phyloP scores from a whole-genome alignment of 2,888 invertebrate species.

The Adelognathus sp. region DNA sequence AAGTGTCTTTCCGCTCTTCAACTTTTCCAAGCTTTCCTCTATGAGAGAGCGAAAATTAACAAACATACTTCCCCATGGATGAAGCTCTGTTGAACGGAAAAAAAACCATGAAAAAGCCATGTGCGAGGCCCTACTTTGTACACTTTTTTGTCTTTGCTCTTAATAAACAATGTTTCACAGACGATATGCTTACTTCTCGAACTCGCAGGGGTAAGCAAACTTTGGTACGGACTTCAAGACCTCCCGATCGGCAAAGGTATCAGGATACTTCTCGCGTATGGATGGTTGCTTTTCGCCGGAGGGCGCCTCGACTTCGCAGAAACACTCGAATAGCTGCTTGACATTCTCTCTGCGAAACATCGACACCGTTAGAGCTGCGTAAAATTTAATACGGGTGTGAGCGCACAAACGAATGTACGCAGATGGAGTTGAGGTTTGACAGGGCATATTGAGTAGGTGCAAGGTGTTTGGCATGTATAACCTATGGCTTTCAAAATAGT shows the following conservation, averaged over 20 bases:
- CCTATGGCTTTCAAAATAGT: neutral
- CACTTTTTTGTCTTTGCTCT: too few species aligned
- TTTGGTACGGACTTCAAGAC: slow-evolving; percentile 93
- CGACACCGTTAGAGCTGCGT: neutral
- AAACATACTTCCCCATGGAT: too few species aligned
- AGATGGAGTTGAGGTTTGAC: too few species aligned
- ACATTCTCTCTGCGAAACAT: slow-evolving; percentile 87
- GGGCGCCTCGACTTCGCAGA: slow-evolving; percentile 90
- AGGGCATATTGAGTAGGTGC: neutral
- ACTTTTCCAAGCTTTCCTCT: too few species aligned
- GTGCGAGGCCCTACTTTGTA: too few species aligned
- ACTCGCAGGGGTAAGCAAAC: slow-evolving; percentile 94
- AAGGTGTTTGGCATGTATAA: neutral
- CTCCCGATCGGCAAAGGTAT: slow-evolving; percentile 91
- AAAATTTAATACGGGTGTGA: too few species aligned
- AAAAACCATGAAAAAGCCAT: too few species aligned
- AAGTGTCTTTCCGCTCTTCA: too few species aligned
- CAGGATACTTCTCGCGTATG: slow-evolving; percentile 93
- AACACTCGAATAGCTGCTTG: slow-evolving; percentile 90
- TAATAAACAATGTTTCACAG: too few species aligned
- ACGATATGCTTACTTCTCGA: slow-evolving; percentile 86
- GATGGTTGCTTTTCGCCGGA: slow-evolving; percentile 85
- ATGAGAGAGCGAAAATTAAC: too few species aligned
- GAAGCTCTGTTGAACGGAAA: too few species aligned
- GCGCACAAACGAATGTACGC: too few species aligned